phyloP scores from a whole-genome alignment of 2,797 vertebrate genomes.

The Philypnodon macrostomus region DNA sequence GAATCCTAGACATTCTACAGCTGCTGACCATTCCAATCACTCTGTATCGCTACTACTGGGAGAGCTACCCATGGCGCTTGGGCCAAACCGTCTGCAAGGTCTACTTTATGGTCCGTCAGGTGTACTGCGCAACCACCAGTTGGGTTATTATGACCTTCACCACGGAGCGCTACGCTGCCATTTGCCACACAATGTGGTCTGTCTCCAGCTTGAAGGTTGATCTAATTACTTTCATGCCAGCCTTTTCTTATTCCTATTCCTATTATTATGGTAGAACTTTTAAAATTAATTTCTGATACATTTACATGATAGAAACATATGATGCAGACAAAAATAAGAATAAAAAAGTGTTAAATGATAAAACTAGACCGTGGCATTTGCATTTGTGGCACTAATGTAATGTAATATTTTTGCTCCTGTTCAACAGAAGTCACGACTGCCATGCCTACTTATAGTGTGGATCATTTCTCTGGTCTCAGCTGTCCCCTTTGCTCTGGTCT shows the following conservation, averaged over 20 bases:
- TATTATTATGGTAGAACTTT: no score
- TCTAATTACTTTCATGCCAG: background rate
- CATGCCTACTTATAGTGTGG: conserved; percentile 74
- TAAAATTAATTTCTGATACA: no score
- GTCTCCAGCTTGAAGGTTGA: conserved; percentile 69
- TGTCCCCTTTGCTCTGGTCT: conserved; percentile 77
- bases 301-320: no score
- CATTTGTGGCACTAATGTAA: background rate
- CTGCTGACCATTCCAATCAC: conserved; percentile 78
- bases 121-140: conserved; percentile 80
- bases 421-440: conserved; percentile 64
- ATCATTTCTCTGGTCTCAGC: conserved; percentile 71
- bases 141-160: conserved; percentile 81
- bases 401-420: conserved; percentile 16
- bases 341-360: background rate
- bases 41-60: conserved; percentile 81
- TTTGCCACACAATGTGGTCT: conserved; percentile 83
- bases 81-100: conserved; percentile 72
- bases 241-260: no score
- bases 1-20: conserved; percentile 68
- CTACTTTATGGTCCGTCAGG: conserved; percentile 80
- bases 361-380: background rate
- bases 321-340: no score
- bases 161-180: conserved; percentile 75
- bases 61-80: conserved; percentile 80